These are phyloP conservation scores for Thyatira batis DNA, from an alignment of 2,888 invertebrate genomes.

Conservation along the genomic window DNA sequence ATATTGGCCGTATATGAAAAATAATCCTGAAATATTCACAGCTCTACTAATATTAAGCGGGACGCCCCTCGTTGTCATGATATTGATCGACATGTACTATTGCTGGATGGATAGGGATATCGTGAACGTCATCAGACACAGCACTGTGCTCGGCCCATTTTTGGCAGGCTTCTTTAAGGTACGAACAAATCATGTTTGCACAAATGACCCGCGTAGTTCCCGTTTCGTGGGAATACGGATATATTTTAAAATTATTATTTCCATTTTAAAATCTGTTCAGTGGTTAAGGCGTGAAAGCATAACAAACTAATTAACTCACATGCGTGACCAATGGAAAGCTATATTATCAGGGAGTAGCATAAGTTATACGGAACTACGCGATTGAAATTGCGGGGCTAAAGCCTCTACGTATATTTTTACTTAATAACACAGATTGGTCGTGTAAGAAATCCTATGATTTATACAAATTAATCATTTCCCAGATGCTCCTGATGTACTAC, in stretches of 20 bases:
- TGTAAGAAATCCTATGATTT: too few relatives aligned
- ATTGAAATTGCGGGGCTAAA: too few relatives aligned
- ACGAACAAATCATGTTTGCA: not conserved
- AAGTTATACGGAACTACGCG: too few relatives aligned
- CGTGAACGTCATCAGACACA: constrained; percentile 57
- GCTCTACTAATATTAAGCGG: constrained; percentile 19
- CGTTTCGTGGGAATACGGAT: too few relatives aligned
- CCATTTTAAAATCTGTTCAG: too few relatives aligned
- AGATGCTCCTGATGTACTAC: constrained; percentile 51
- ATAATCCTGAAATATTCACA: constrained; percentile 25
- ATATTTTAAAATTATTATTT: too few relatives aligned
- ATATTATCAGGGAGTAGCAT: too few relatives aligned
- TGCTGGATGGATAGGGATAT: constrained; percentile 40
- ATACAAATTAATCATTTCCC: constrained; percentile 13
- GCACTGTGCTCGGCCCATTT: constrained; percentile 57
- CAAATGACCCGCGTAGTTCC: too few relatives aligned
- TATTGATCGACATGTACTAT: constrained; percentile 41
- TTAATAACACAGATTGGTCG: too few relatives aligned
- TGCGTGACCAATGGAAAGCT: too few relatives aligned
- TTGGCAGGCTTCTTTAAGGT: constrained; percentile 55
- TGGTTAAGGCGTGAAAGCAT: too few relatives aligned
- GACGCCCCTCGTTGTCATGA: constrained; percentile 26
- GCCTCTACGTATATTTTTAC: not conserved
- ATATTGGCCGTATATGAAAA: not conserved
- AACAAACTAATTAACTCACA: too few relatives aligned